These are phyloP conservation scores for Drosophila leontia DNA, from an alignment of 1,140 invertebrate species.

Conservation along the genomic window DNA sequence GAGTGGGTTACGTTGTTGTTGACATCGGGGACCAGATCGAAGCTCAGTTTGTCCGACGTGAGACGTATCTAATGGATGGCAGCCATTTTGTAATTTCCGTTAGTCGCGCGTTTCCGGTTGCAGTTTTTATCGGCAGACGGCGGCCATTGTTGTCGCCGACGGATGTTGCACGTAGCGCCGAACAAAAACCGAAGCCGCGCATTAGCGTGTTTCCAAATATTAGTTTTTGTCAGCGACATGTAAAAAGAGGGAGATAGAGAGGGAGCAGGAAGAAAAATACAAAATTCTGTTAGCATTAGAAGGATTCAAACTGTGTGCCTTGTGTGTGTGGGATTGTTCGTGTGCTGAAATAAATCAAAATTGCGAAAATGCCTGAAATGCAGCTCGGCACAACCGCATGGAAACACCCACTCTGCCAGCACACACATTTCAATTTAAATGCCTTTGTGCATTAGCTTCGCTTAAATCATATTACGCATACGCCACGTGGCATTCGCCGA, in stretches of 20 bases:
- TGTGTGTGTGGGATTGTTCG: background rate
- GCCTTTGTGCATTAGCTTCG: conserved; percentile 79
- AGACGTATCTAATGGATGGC: conserved; percentile 87
- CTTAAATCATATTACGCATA: conserved; percentile 81
- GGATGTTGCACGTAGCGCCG: conserved; percentile 69
- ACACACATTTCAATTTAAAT: conserved; percentile 77
- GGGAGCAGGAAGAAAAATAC: conserved; percentile 39
- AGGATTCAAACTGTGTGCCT: conserved; percentile 31
- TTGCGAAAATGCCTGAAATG: conserved; percentile 72
- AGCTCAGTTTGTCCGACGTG: conserved; percentile 92
- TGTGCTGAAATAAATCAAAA: conserved; percentile 73
- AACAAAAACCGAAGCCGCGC: conserved; percentile 41
- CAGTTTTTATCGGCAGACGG: conserved; percentile 19
- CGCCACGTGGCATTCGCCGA: conserved; percentile 56
- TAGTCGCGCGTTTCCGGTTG: conserved; percentile 76
- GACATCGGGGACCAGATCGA: conserved; percentile 90
- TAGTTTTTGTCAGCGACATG: conserved; percentile 73
- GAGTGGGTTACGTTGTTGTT: conserved; percentile 90
- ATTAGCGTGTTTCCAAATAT: conserved; percentile 76
- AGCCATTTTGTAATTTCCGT: conserved; percentile 80
- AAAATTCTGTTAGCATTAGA: conserved; percentile 71
- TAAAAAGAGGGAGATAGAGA: conserved; percentile 18
- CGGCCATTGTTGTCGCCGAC: conserved; percentile 49
- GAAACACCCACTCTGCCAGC: conserved; percentile 3
- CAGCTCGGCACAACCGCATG: conserved; percentile 40